Conservation (phyloP, 2,888 invertebrate species). For the Brachyptera risi region DNA sequence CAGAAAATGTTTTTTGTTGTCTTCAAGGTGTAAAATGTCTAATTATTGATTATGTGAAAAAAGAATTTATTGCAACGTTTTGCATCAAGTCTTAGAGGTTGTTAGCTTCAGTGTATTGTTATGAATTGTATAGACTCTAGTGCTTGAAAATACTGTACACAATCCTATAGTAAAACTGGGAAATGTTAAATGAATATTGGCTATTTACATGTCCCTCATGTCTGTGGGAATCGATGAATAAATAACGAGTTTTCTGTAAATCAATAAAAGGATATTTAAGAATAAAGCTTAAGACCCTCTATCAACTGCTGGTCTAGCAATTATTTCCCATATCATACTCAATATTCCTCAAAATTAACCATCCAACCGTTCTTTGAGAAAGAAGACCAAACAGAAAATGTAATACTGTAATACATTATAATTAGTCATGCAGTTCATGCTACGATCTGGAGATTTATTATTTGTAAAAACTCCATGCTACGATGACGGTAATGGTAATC, state of each 20-base stretch:
- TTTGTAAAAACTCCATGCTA: too few relatives aligned
- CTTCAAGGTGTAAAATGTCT: constrained; percentile 28
- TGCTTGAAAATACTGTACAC: constrained; percentile 28
- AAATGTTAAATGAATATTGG: constrained; percentile 2
- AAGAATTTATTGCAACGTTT: constrained; percentile 31
- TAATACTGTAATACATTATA: too few relatives aligned
- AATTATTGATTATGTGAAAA: constrained; percentile 27
- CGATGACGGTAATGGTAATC: too few relatives aligned
- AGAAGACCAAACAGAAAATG: too few relatives aligned
- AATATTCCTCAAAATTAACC: too few relatives aligned
- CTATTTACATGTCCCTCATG: constrained; percentile 1
- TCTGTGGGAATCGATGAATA: constrained; percentile 24
- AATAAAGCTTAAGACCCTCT: constrained; percentile 29
- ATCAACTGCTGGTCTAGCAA: too few relatives aligned
- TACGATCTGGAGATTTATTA: too few relatives aligned
- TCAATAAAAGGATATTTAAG: constrained; percentile 25
- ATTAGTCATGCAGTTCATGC: too few relatives aligned
- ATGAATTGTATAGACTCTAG: constrained; percentile 30
- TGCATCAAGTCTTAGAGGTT: constrained; percentile 33
- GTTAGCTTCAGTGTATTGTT: constrained; percentile 33
- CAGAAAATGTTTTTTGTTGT: constrained; percentile 28
- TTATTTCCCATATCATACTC: too few relatives aligned
- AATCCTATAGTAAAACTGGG: constrained; percentile 8
- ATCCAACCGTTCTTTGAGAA: too few relatives aligned
- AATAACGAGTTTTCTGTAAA: constrained; percentile 32